Conservation (phyloP, 2,113 vertebrate genomes). For the Aptenodytes patagonicus region DNA sequence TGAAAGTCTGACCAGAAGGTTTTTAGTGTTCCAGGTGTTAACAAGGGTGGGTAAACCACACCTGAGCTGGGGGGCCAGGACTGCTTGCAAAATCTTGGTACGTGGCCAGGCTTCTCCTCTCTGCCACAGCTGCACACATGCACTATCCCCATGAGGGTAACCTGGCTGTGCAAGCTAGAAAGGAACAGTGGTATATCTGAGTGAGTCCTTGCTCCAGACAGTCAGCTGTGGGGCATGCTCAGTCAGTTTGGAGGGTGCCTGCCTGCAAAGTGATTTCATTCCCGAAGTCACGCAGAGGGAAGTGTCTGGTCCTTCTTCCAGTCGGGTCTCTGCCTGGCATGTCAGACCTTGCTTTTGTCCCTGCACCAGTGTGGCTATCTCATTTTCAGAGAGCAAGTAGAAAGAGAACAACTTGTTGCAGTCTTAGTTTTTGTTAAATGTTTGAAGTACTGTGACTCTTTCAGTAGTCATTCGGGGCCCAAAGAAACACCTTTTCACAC, state of each 20-base stretch:
- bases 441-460: neutral
- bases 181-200: neutral
- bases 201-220: neutral
- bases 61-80: neutral
- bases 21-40: neutral
- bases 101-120: neutral
- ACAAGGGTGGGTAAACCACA: neutral
- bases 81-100: neutral
- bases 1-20: neutral
- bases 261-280: neutral
- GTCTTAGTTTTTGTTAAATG: neutral
- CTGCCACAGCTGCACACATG: rapidly evolving
- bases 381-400: neutral
- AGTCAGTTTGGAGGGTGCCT: neutral
- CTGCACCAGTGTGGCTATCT: neutral
- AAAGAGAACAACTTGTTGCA: neutral
- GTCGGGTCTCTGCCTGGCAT: neutral
- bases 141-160: rapidly evolving
- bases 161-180: neutral
- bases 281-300: neutral
- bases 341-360: neutral
- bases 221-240: neutral
- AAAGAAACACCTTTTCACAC: neutral
- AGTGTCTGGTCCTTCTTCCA: neutral
- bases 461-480: neutral